A percentile compares a stretch with the other conserved stretches of the same genome.
These are phyloP conservation scores for Antheraea assamensis DNA, from an alignment of 2,888 invertebrate species.

Conservation along the genomic window DNA sequence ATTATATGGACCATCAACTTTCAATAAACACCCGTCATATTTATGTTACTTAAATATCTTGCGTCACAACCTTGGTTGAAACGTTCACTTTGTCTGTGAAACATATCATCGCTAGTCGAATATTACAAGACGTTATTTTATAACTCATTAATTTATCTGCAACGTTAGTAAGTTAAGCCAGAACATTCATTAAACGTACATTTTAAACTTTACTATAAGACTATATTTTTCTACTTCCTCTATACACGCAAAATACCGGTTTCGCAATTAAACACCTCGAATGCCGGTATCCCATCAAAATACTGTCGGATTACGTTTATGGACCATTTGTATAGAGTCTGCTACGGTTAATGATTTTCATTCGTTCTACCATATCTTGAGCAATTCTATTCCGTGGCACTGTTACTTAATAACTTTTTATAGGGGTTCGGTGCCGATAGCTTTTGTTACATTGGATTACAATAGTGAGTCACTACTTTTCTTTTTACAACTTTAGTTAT, in stretches of 20 bases:
- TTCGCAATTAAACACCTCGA: slow-evolving; percentile 54
- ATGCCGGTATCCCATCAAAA: slow-evolving; percentile 59
- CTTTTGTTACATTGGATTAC: slow-evolving; percentile 32
- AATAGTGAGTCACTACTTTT: slow-evolving; percentile 30
- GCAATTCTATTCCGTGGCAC: slow-evolving; percentile 57
- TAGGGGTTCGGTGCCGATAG: slow-evolving; percentile 29
- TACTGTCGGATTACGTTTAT: slow-evolving; percentile 76
- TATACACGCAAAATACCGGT: slow-evolving; percentile 43
- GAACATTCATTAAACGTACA: neutral
- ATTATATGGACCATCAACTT: slow-evolving; percentile 9
- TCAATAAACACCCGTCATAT: neutral
- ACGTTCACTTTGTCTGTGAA: neutral
- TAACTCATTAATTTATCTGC: slow-evolving; percentile 3
- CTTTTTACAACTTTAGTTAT: slow-evolving; percentile 26
- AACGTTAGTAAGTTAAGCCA: neutral
- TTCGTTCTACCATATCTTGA: slow-evolving; percentile 53
- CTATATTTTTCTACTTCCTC: slow-evolving; percentile 39
- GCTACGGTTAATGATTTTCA: slow-evolving; percentile 72
- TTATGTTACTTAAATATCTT: neutral
- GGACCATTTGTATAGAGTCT: slow-evolving; percentile 74
- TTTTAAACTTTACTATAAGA: neutral
- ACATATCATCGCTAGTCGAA: neutral
- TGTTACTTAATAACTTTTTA: slow-evolving; percentile 58
- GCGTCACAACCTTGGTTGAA: slow-evolving; percentile 4
- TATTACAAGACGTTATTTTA: neutral